A percentile compares a stretch with the other conserved stretches of the same genome.
These are phyloP conservation scores for Pristionchus japonicus DNA, from an alignment of 2,888 invertebrate genomes.

Conservation along the genomic window DNA sequence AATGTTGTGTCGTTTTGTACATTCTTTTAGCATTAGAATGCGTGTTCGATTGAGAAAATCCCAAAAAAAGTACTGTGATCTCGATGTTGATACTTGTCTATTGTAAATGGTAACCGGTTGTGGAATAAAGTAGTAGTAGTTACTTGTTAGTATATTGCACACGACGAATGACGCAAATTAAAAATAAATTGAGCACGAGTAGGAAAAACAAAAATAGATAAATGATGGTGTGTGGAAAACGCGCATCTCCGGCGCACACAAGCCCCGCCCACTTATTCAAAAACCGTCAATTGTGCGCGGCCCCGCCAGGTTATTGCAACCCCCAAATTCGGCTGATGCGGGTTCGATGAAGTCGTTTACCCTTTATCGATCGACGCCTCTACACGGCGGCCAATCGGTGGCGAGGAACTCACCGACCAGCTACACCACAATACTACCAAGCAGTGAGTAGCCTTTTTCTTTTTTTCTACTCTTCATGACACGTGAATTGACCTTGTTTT, in stretches of 20 bases:
- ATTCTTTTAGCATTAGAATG: background rate
- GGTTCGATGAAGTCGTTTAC: background rate
- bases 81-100: background rate
- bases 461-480: background rate
- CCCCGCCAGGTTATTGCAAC: background rate
- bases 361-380: background rate
- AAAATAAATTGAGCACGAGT: background rate
- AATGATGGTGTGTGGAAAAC: background rate
- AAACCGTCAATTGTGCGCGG: background rate
- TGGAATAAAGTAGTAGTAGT: constrained; percentile 8
- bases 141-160: background rate
- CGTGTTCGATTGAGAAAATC: background rate
- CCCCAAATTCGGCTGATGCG: background rate
- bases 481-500: too few relatives aligned
- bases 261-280: background rate
- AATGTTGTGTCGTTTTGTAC: background rate
- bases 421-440: background rate
- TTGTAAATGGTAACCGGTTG: background rate
- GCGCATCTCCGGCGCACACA: background rate
- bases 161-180: background rate
- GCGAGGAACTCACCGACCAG: background rate
- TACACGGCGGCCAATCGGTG: background rate
- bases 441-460: background rate
- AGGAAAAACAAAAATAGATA: background rate
- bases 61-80: constrained; percentile 18